Evolutionary conservation across 2,113 vertebrate genomes (phyloP), one percentile per base, ranked within the genome.

Genomic region (Mormoops blainvillei): DNA sequence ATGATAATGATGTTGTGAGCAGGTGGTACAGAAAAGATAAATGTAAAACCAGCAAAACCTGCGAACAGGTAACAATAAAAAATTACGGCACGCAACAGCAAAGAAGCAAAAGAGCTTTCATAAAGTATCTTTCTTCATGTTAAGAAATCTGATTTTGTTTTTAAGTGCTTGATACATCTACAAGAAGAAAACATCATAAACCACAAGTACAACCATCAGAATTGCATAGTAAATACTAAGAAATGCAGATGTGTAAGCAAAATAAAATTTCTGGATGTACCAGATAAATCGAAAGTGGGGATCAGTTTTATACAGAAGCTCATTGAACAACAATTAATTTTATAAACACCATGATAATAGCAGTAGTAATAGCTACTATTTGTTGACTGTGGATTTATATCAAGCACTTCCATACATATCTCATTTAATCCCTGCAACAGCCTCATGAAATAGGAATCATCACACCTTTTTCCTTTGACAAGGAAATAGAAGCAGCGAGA

Each of bases 281-380:
- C 43, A 33, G 36, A 52, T 82, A 82, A 93, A 73, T n/a, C 38
- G 38, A 95, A 93, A 90, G 45, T 61, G 61, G 96, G 22, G 58
- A 80, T 61, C 43, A 91, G 50, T 68, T 95, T 94, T 87, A 85
- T 77, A 68, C 31, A 86, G 50, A 95, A 93, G 45, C 22, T 81
- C 73, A 78, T 45, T 95, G 86, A 78, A 45, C n/a, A 50, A 78
- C 13, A 88, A 81, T 78, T 73, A 94, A 92, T 86, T 92, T 91
- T 36, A 76, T 90, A 83, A 88, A 91, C 82, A 74, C 19, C 33
- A 26, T 12, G 26, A 71, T 77, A 85, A 95, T 50, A 11, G 65
- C 38, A 80, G 41, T 74, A 65, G 43, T 56, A 56, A 82, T 54
- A 89, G 90, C 22, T 80, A 81, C 43, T 48, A 41, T 52, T 87